A percentile compares a stretch with the other conserved stretches of the same genome.
Evolutionary conservation across 2,113 vertebrate genomes (phyloP).

Genomic region (Leucosticte australis): DNA sequence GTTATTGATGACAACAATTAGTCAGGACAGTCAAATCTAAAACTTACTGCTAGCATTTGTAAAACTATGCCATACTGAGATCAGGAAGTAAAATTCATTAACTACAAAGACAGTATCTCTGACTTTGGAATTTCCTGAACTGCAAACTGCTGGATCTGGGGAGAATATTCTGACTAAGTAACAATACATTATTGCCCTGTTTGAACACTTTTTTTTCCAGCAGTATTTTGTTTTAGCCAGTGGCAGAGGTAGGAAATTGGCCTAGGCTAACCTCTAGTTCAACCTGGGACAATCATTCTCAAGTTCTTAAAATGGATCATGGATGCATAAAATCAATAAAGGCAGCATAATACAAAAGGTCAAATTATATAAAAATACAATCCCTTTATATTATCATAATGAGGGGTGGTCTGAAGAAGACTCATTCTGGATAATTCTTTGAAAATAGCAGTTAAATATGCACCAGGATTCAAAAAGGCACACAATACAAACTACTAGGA

Average conservation of each 20-base stretch:
- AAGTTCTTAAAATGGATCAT: not conserved
- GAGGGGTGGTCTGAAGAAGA: not conserved
- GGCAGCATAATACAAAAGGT: not conserved
- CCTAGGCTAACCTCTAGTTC: not conserved
- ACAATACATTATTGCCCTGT: not conserved
- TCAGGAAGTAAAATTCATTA: constrained; percentile 47
- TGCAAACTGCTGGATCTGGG: constrained; percentile 17
- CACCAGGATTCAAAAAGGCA: not conserved
- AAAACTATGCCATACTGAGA: not conserved
- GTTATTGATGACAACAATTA: constrained; percentile 10
- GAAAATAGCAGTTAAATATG: not conserved
- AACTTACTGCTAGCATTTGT: not conserved
- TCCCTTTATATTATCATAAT: not conserved
- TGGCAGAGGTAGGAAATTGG: not conserved
- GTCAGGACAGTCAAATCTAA: not conserved
- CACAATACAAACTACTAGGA: not conserved
- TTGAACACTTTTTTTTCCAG: not conserved
- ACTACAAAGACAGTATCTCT: constrained; percentile 27
- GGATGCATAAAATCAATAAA: not conserved
- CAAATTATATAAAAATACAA: not conserved
- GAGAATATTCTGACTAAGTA: not conserved
- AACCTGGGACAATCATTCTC: not conserved
- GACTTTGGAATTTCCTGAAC: constrained; percentile 53
- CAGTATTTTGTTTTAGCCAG: not conserved
- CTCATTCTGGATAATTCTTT: not conserved